Evolutionary conservation across 2,113 vertebrate genomes (phyloP).

Genomic region (Vidua chalybeata): DNA sequence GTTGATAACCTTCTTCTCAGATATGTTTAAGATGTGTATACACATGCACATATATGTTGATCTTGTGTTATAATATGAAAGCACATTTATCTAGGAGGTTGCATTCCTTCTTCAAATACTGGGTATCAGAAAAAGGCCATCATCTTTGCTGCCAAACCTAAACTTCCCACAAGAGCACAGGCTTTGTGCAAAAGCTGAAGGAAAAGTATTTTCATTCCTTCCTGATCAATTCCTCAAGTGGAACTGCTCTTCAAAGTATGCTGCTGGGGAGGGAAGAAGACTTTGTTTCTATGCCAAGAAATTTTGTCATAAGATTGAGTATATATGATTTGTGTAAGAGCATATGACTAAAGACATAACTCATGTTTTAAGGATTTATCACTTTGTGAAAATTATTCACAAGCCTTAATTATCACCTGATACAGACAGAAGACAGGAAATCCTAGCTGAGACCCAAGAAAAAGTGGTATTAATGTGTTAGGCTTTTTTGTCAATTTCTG

Average conservation of each 20-base stretch:
- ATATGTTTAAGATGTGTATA: neutral
- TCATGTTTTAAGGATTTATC: neutral
- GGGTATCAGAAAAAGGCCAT: neutral
- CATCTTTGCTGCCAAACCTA: neutral
- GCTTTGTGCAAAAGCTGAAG: neutral
- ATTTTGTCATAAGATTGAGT: neutral
- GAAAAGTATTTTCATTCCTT: neutral
- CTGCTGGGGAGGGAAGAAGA: neutral
- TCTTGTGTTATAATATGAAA: neutral
- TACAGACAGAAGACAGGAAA: neutral
- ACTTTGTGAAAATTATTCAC: neutral
- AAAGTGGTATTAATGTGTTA: neutral
- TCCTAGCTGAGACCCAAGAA: neutral
- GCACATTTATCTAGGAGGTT: neutral
- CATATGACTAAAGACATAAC: neutral
- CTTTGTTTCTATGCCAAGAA: neutral
- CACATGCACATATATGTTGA: neutral
- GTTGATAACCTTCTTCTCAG: neutral
- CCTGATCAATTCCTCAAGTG: neutral
- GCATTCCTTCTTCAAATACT: neutral
- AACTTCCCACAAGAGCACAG: neutral
- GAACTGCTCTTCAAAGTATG: neutral
- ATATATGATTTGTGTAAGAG: neutral
- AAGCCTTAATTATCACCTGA: neutral
- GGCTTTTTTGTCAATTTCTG: neutral